These are phyloP conservation scores for Tortrix viridana DNA, from an alignment of 2,888 invertebrate species.

Conservation along the genomic window DNA sequence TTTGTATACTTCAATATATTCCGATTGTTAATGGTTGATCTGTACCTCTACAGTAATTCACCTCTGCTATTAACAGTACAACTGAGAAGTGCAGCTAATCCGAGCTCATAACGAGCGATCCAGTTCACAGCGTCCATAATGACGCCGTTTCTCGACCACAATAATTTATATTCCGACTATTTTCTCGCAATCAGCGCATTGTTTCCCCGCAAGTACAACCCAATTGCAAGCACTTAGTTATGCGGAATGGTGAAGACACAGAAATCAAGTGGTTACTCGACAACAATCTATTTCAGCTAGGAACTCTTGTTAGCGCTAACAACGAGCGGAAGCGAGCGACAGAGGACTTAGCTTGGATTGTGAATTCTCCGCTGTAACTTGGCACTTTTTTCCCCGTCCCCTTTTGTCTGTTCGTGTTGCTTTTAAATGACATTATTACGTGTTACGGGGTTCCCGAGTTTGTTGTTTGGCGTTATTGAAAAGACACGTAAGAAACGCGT, in stretches of 20 bases:
- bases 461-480: slow-evolving; percentile 51
- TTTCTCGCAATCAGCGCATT: slow-evolving; percentile 17
- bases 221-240: slow-evolving; percentile 46
- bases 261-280: slow-evolving; percentile 54
- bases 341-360: slow-evolving; percentile 45
- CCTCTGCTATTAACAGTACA: too few relatives aligned
- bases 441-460: slow-evolving; percentile 41
- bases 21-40: too few relatives aligned
- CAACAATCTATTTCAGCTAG: slow-evolving; percentile 46
- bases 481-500: slow-evolving; percentile 48
- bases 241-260: slow-evolving; percentile 47
- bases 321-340: slow-evolving; percentile 41
- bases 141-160: slow-evolving; percentile 3
- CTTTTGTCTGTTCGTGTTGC: slow-evolving; percentile 53
- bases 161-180: slow-evolving; percentile 7
- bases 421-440: slow-evolving; percentile 55
- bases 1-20: too few relatives aligned
- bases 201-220: slow-evolving; percentile 41
- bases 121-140: not conserved
- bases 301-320: slow-evolving; percentile 52
- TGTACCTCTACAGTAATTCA: too few relatives aligned
- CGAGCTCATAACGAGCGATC: not conserved
- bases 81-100: not conserved
- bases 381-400: slow-evolving; percentile 51
- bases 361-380: slow-evolving; percentile 53